These are phyloP conservation scores for Centropristis striata DNA, from an alignment of 2,113 vertebrate species.

Conservation along the genomic window DNA sequence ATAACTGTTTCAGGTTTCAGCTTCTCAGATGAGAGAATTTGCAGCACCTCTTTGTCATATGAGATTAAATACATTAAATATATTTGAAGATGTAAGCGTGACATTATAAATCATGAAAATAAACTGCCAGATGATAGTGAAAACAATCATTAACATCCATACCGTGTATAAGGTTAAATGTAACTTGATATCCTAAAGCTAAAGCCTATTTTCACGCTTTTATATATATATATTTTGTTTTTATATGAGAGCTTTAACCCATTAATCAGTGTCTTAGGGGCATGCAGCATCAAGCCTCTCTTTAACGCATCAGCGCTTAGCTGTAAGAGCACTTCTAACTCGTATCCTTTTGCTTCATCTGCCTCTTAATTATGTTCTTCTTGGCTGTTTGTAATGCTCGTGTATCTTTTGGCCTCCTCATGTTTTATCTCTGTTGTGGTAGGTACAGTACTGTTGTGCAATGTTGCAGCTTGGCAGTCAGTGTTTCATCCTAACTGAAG, in stretches of 20 bases:
- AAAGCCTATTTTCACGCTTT: not conserved
- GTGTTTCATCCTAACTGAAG: not conserved
- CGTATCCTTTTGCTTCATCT: not conserved
- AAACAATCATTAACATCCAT: not conserved
- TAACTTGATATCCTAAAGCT: not conserved
- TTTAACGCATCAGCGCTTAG: conserved; percentile 22
- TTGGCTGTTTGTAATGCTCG: not conserved
- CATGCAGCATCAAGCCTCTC: conserved; percentile 16
- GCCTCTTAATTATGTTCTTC: not conserved
- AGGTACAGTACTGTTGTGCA: conserved; percentile 10
- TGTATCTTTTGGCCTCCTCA: not conserved
- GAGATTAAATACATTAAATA: not conserved
- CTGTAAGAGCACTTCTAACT: not conserved
- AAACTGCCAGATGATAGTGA: too few species aligned
- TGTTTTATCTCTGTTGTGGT: conserved; percentile 9
- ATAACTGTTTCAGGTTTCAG: not conserved
- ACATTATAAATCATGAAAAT: not conserved
- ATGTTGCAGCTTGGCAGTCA: not conserved
- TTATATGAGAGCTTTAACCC: not conserved
- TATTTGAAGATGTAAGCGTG: not conserved
- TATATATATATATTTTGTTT: not conserved
- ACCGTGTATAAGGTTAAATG: not conserved
- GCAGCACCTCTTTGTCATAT: not conserved
- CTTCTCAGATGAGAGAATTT: not conserved
- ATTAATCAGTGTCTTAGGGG: conserved; percentile 2